Evolutionary conservation across 2,797 vertebrate genomes (phyloP).

Genomic region (Serranus cabrilla): DNA sequence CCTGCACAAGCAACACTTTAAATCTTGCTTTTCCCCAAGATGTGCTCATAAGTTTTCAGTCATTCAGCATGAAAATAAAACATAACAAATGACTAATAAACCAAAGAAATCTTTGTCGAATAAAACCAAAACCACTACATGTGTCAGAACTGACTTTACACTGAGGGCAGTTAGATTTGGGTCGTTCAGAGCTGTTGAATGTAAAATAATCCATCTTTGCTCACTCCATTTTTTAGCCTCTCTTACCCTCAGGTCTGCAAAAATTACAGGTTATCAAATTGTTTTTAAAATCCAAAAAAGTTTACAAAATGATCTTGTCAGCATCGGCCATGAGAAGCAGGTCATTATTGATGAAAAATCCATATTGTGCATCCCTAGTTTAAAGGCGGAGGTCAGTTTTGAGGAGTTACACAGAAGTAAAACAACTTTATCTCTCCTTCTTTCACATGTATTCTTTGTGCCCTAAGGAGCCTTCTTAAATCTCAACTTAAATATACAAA

Average conservation of each 20-base stretch:
- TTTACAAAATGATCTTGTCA: no score
- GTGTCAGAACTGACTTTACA: no score
- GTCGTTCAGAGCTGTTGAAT: neutral
- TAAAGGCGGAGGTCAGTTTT: constrained; percentile 1
- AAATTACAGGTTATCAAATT: neutral
- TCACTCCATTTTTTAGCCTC: neutral
- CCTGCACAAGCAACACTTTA: no score
- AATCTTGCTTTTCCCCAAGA: no score
- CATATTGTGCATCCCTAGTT: neutral
- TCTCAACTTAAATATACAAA: neutral
- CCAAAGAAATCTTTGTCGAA: no score
- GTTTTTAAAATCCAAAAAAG: no score
- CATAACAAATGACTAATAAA: no score
- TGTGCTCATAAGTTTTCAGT: no score
- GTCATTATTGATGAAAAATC: no score
- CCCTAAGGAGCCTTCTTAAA: neutral
- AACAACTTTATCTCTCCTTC: neutral
- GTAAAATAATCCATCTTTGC: neutral
- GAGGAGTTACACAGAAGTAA: neutral
- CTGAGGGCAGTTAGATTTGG: neutral
- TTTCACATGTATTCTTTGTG: neutral
- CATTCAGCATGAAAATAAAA: no score
- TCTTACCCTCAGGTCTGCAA: neutral
- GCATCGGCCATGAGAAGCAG: no score
- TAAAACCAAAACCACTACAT: no score